Evolutionary conservation across 2,888 invertebrate species (phyloP).

Genomic region (Coenonympha arcania): DNA sequence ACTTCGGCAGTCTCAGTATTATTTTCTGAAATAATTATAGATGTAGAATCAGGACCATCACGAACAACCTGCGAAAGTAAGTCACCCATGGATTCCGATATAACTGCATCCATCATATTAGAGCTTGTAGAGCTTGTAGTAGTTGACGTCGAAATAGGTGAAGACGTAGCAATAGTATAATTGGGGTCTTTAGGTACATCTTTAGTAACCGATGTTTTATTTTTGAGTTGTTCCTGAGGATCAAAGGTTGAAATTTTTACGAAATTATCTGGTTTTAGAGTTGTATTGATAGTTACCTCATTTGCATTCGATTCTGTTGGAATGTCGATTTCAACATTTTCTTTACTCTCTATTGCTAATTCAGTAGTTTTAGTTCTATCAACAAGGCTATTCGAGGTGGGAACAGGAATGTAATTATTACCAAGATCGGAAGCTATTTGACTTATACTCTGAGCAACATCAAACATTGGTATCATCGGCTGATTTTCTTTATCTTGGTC

Average conservation of each 20-base stretch:
- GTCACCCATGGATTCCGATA: conserved; percentile 67
- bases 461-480: conserved; percentile 49
- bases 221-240: conserved; percentile 39
- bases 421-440: conserved; percentile 69
- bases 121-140: conserved; percentile 18
- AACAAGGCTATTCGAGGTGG: conserved; percentile 50
- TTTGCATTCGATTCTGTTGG: conserved; percentile 39
- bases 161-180: conserved; percentile 26
- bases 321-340: conserved; percentile 59
- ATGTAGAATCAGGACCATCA: conserved; percentile 30
- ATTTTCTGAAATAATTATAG: conserved; percentile 17
- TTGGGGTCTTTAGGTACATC: conserved; percentile 12
- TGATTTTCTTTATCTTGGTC: conserved; percentile 34
- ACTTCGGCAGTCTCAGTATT: conserved; percentile 18
- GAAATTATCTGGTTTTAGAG: conserved; percentile 43
- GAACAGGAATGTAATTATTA: conserved; percentile 49
- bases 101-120: conserved; percentile 51
- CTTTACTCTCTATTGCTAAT: conserved; percentile 59
- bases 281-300: conserved; percentile 29
- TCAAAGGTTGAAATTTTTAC: conserved; percentile 61
- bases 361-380: conserved; percentile 46
- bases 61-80: conserved; percentile 67
- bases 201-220: conserved; percentile 16
- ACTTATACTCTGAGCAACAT: conserved; percentile 66
- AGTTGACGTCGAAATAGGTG: conserved; percentile 29